Evolutionary conservation across 92 coral and sea anemone genomes (phyloP).

Genomic region (Ricordea florida): DNA sequence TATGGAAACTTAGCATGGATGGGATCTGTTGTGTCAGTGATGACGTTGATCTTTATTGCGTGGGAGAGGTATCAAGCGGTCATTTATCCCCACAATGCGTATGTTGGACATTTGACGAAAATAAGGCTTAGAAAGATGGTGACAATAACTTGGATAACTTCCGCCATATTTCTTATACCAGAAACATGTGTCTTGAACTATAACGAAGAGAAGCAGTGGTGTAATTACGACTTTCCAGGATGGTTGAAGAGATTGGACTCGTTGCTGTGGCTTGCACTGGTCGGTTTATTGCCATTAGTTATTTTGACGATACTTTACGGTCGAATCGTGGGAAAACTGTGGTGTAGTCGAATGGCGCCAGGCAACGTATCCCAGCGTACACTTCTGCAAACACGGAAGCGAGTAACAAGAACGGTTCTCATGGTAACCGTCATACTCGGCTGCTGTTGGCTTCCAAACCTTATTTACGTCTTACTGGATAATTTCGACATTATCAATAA

Average conservation of each 20-base stretch:
- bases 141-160: background rate
- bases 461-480: background rate
- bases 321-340: background rate
- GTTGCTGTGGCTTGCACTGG: background rate
- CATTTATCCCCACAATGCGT: conserved; percentile 4
- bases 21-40: background rate
- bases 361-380: background rate
- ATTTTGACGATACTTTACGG: background rate
- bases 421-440: background rate
- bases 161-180: background rate
- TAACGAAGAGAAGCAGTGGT: background rate
- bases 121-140: background rate
- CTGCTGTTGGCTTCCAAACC: background rate
- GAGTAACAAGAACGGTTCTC: background rate
- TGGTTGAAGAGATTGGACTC: background rate
- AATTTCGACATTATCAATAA: too few species aligned
- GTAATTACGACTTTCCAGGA: background rate
- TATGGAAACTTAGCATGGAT: background rate
- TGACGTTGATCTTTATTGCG: background rate
- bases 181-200: background rate
- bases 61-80: conserved; percentile 8
- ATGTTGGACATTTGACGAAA: background rate
- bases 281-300: background rate
- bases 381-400: background rate
- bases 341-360: background rate